Base-by-base conservation (phyloP, 2,797 vertebrate species). In the Corythornis leucogaster region DNA sequence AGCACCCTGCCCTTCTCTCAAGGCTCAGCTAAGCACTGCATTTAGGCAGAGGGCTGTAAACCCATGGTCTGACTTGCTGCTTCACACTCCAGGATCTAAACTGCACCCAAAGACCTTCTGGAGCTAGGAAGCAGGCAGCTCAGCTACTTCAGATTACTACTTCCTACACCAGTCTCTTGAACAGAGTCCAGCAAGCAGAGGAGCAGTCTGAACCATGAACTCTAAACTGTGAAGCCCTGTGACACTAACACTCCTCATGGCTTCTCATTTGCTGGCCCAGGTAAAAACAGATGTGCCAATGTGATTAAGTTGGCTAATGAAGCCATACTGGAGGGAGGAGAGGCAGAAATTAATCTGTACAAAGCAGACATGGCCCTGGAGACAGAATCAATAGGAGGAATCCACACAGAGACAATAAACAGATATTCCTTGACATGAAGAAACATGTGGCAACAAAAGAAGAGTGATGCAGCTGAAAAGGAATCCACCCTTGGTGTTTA, bases 401-500 rank as follows among this genome's bases (percentile, higher is more conserved):
- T 80, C 43, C 61, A 80, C n/a, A 80, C 0, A 70, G 64, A 89
- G 69, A 93, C 64, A 92, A 87, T 79, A 85, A 91, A 35, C 68
- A 95, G 68, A 91, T 90, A 93, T 19, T 91, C 58, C 19, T 48
- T 82, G 80, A 93, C 84, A 35, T 6, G 30, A 88, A 89, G 55
- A 87, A 93, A 70, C 76, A 71, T 43, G 86, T 92, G 66, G 30
- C 74, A 92, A 93, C 75, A 89, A 66, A 92, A 90, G n/a, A 62
- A 87, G 63, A 58, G 45, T 94, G 86, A 94, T 85, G 84, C 69
- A 94, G 85, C 61, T 80, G 74, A 85, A 82, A 95, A 93, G 90
- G 93, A 94, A 94, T 92, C 81, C 45, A 78, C 89, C 61, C 75
- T 88, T 64, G 64, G 24, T 92, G 91, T 94, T 92, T 85, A 87